These are phyloP conservation scores for Galeruca laticollis DNA, from an alignment of 2,888 invertebrate species.

Conservation along the genomic window DNA sequence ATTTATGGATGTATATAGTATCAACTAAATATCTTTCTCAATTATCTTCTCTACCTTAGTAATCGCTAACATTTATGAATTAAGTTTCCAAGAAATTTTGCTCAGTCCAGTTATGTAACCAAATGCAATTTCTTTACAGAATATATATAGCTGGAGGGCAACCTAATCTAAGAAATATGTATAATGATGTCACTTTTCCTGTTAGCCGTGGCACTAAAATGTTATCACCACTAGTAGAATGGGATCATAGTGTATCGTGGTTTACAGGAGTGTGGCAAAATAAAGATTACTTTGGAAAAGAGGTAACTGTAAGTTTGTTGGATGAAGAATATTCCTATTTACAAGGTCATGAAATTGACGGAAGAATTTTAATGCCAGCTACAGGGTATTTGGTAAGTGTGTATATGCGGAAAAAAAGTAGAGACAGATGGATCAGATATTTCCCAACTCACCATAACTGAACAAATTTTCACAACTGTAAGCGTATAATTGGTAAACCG, in stretches of 20 bases:
- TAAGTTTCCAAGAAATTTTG: background rate
- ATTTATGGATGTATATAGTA: too few relatives aligned
- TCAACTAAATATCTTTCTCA: too few relatives aligned
- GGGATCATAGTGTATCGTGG: conserved; percentile 89
- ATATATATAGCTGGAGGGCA: conserved; percentile 82
- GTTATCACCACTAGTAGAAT: conserved; percentile 83
- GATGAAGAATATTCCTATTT: conserved; percentile 45
- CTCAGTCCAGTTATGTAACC: too few relatives aligned
- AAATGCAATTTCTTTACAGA: conserved; percentile 63
- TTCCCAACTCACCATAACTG: too few relatives aligned
- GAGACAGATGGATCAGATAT: too few relatives aligned
- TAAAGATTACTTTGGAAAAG: conserved; percentile 79
- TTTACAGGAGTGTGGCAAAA: conserved; percentile 77
- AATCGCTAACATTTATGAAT: too few relatives aligned
- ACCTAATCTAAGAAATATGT: conserved; percentile 80
- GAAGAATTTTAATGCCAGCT: conserved; percentile 71
- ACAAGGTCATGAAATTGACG: conserved; percentile 54
- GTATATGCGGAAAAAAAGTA: background rate
- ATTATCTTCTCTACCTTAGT: too few relatives aligned
- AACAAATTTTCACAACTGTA: too few relatives aligned
- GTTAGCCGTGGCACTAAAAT: conserved; percentile 89
- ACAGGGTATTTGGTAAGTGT: conserved; percentile 67
- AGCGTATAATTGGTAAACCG: too few relatives aligned
- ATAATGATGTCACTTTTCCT: conserved; percentile 80
- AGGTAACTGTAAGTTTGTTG: conserved; percentile 78